phyloP scores from a whole-genome alignment of 1,140 invertebrate species.

The Achroia grisella region DNA sequence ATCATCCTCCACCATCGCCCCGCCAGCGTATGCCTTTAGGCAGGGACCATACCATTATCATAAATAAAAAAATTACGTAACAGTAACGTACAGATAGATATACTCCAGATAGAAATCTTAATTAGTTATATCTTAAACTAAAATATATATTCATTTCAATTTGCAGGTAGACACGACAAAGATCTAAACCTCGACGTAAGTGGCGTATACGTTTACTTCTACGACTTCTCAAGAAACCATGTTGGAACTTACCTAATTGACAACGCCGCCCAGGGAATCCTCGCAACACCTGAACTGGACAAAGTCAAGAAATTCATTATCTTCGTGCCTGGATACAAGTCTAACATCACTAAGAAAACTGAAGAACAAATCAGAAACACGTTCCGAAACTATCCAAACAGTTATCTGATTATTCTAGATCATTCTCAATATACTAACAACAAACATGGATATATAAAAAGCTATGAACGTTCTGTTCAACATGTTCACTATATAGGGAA shows the following conservation, averaged over 20 bases:
- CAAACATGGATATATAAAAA: slow-evolving; percentile 43
- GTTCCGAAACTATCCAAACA: slow-evolving; percentile 45
- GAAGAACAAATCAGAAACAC: slow-evolving; percentile 43
- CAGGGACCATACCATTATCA: too few species aligned
- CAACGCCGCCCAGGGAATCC: slow-evolving; percentile 40
- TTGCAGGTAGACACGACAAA: slow-evolving; percentile 52
- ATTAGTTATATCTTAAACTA: too few species aligned
- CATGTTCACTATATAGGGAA: slow-evolving; percentile 61
- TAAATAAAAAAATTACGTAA: too few species aligned
- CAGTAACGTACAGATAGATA: too few species aligned
- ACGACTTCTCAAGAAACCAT: slow-evolving; percentile 43
- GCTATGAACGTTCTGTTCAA: slow-evolving; percentile 54
- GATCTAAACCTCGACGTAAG: slow-evolving; percentile 45
- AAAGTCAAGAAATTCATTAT: slow-evolving; percentile 51
- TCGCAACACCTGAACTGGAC: slow-evolving; percentile 31
- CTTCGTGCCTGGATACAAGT: slow-evolving; percentile 61
- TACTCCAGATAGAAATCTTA: too few species aligned
- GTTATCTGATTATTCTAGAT: slow-evolving; percentile 57
- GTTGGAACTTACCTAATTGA: slow-evolving; percentile 34
- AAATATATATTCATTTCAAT: slow-evolving; percentile 1
- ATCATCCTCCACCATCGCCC: too few species aligned
- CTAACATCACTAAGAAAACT: slow-evolving; percentile 50
- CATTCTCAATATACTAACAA: slow-evolving; percentile 59
- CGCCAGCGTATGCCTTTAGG: too few species aligned
- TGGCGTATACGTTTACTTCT: slow-evolving; percentile 49